Evolutionary conservation across 2,797 vertebrate genomes (phyloP), one percentile per base, ranked within the genome.

Genomic region (Sus cebifrons): DNA sequence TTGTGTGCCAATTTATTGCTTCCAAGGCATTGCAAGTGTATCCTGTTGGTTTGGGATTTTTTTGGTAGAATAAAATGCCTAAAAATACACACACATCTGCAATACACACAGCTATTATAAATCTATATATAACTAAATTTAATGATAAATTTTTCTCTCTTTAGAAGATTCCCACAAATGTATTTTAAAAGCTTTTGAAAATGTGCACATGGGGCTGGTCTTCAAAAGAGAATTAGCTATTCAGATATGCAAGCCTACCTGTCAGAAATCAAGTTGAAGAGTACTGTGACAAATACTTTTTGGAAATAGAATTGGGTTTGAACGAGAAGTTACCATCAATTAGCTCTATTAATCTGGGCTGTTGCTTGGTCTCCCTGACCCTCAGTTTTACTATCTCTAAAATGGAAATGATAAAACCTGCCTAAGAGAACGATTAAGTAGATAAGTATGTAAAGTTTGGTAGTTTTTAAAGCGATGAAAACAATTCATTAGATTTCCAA

Each of bases 141-240:
- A 77, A 93, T 23, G 21, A 70, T 67, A 88, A 74, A n/a, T 87
- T 68, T 3, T 93, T 52, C 67, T 68, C 29, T 82, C 32, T 88
- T 83, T 82, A 88, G 68, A 87, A 67, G 36, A 91, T 29, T 73
- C 85, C 68, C 54, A 27, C 11, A 94, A 91, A 90, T 23, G 62
- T 17, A 54, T 91, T 84, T 86, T 58, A 89, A 85, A 75, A 54
- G 29, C 62, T 64, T 91, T 96, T 56, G 49, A 95, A 95, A 89
- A 44, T 67, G 23, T 54, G 8, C 70, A 18, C 2, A 1, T 17
- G n/a, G 23, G n/a, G 1, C 23, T 71, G 23, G 16, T 65, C 25
- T 94, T 84, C 40, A 52, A 94, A 79, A 77, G 10, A 36, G n/a
- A 73, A 67, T 36, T 7, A 67, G 32, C 40, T 96, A 52, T 73